Percentiles rank a stretch among this genome's conserved stretches.
These are phyloP conservation scores for Papilio polyxenes DNA, from an alignment of 1,140 invertebrate genomes.

Conservation along the genomic window DNA sequence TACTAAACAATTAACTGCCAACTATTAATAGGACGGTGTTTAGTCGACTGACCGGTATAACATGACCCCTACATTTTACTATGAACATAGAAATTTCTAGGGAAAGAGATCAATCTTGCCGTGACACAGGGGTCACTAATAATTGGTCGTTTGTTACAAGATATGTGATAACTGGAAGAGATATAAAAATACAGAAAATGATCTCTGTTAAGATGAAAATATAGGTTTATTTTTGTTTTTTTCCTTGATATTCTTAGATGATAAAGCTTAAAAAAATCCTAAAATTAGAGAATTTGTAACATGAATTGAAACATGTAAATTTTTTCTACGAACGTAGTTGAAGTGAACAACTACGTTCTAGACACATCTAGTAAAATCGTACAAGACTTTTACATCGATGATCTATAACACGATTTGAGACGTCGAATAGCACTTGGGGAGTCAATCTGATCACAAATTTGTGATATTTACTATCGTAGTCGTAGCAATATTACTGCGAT, in stretches of 20 bases:
- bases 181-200: not conserved
- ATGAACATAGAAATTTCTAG: not conserved
- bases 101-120: not conserved
- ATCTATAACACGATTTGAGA: not conserved
- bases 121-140: not conserved
- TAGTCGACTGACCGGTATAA: not conserved
- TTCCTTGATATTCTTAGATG: not conserved
- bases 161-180: constrained; percentile 16
- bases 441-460: not conserved
- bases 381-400: not conserved
- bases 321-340: not conserved
- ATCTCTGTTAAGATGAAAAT: not conserved
- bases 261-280: not conserved
- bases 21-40: constrained; percentile 4
- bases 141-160: not conserved
- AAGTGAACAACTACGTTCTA: not conserved
- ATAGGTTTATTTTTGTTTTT: too few relatives aligned
- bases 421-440: not conserved
- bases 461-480: not conserved
- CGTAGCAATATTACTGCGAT: too few relatives aligned
- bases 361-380: constrained; percentile 22
- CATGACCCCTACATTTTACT: not conserved
- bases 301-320: not conserved
- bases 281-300: not conserved
- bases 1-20: constrained; percentile 2